These are phyloP conservation scores for Drosophila sechellia DNA, from an alignment of 1,140 invertebrate species.

Conservation along the genomic window DNA sequence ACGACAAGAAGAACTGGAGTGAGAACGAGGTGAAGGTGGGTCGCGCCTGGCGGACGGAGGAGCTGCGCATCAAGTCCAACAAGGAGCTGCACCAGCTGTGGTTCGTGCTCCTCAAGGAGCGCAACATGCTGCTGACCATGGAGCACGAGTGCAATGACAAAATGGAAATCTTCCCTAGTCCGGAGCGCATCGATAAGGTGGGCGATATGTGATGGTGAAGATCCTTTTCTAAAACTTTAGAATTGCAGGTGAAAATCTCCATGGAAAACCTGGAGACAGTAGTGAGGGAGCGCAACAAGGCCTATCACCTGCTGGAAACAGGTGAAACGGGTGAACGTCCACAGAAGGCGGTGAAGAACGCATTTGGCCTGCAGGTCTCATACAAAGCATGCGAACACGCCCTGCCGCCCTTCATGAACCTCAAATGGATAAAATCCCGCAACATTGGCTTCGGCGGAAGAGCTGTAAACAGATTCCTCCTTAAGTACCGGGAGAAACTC, in stretches of 20 bases:
- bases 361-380: constrained; percentile 87
- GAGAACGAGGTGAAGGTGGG: constrained; percentile 92
- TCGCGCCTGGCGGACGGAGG: constrained; percentile 95
- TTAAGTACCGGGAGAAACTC: constrained; percentile 88
- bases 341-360: constrained; percentile 85
- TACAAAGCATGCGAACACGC: constrained; percentile 86
- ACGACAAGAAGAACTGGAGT: constrained; percentile 94
- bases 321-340: constrained; percentile 93
- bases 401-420: constrained; percentile 87
- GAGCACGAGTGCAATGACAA: constrained; percentile 91
- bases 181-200: constrained; percentile 97
- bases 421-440: constrained; percentile 86
- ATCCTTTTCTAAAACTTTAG: neutral
- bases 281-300: constrained; percentile 95
- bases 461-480: constrained; percentile 88
- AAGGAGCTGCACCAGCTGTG: constrained; percentile 98
- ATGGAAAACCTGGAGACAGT: constrained; percentile 98
- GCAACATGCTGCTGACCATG: constrained; percentile 99
- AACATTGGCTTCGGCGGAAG: constrained; percentile 83
- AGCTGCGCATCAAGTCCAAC: constrained; percentile 97
- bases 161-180: constrained; percentile 93
- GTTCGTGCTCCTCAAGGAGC: constrained; percentile 98
- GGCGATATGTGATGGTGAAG: neutral
- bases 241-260: constrained; percentile 89
- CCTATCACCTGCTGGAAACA: constrained; percentile 95